Evolutionary conservation across 2,888 invertebrate genomes (phyloP).

Genomic region (Aelia acuminata): DNA sequence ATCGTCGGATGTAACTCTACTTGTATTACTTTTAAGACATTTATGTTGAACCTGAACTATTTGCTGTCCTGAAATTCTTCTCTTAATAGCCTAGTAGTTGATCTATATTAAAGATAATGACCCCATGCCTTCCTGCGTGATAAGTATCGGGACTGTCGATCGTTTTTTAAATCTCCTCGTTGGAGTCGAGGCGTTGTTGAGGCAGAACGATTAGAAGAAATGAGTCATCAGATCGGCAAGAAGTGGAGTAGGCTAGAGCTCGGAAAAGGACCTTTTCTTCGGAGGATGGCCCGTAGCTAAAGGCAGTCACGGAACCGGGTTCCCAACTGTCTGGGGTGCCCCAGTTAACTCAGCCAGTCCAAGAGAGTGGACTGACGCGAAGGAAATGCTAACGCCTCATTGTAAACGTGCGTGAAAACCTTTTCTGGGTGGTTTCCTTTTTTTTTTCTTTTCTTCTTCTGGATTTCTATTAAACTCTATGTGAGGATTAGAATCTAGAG

Average conservation of each 20-base stretch:
- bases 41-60: no score
- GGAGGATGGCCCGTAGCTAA: slow-evolving; percentile 4
- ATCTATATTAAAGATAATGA: background rate
- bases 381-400: background rate
- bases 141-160: background rate
- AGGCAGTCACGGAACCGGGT: slow-evolving; percentile 33
- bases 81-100: background rate
- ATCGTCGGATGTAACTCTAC: no score
- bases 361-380: background rate
- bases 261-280: background rate
- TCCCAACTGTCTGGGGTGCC: background rate
- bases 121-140: background rate
- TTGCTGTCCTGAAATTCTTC: background rate
- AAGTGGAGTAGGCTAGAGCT: slow-evolving; percentile 36
- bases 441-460: background rate
- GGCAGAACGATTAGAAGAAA: background rate
- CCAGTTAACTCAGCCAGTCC: background rate
- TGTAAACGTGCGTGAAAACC: slow-evolving; percentile 9
- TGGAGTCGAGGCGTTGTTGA: background rate
- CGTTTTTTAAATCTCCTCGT: background rate
- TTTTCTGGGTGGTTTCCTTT: slow-evolving; percentile 13
- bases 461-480: background rate
- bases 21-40: no score
- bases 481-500: background rate
- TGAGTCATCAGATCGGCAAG: slow-evolving; percentile 18